phyloP scores from a whole-genome alignment of 1,140 invertebrate species.

The Cyclina sinensis region DNA sequence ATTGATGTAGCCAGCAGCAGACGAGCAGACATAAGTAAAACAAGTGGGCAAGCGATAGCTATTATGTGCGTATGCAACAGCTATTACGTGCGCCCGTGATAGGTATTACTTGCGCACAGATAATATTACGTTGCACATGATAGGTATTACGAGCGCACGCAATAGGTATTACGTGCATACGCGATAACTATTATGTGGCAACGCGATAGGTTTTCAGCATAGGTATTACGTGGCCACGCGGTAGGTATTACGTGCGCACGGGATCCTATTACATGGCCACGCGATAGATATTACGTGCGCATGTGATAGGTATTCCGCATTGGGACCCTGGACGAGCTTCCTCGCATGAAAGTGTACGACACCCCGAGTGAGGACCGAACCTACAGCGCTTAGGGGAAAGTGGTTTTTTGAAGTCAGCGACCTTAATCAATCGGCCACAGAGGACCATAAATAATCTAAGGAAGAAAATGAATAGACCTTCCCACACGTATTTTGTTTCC shows the following conservation, averaged over 20 bases:
- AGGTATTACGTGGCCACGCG: constrained; percentile 8
- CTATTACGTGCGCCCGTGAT: constrained; percentile 26
- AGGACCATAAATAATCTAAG: constrained; percentile 34
- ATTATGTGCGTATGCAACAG: no score
- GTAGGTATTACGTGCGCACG: constrained; percentile 30
- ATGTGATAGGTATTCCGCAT: constrained; percentile 43
- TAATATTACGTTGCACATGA: no score
- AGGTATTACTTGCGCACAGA: not conserved
- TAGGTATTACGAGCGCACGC: constrained; percentile 41
- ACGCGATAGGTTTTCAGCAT: no score
- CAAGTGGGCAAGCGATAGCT: constrained; percentile 20
- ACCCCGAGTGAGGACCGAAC: constrained; percentile 32
- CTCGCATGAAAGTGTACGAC: constrained; percentile 32
- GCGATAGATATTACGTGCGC: not conserved
- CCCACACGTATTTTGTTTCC: constrained; percentile 31
- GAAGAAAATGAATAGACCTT: constrained; percentile 42
- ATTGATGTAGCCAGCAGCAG: constrained; percentile 23
- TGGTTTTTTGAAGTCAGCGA: constrained; percentile 34
- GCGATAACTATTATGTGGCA: constrained; percentile 27
- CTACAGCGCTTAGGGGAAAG: constrained; percentile 12
- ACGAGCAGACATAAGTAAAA: constrained; percentile 31
- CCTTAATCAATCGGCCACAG: no score
- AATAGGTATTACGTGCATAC: constrained; percentile 19
- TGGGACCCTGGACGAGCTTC: constrained; percentile 43
- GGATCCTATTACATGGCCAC: constrained; percentile 25